A percentile compares a stretch with the other conserved stretches of the same genome.
These are phyloP conservation scores for Artibeus jamaicensis DNA, from an alignment of 2,797 vertebrate genomes.

Conservation along the genomic window DNA sequence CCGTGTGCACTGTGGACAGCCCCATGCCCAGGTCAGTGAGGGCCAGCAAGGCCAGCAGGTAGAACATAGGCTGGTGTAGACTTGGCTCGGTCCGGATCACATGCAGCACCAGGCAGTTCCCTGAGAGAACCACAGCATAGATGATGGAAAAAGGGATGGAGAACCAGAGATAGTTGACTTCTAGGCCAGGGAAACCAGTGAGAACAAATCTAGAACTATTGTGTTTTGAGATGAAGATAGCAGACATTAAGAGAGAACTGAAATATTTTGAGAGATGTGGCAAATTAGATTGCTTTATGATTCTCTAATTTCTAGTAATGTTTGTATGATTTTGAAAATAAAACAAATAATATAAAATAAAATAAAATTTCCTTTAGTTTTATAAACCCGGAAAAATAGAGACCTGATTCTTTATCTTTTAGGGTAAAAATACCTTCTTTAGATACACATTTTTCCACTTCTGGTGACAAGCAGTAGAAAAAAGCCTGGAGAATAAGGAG, in stretches of 20 bases:
- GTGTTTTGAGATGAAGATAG: neutral
- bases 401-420: neutral
- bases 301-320: neutral
- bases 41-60: conserved; percentile 51
- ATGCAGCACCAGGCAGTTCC: conserved; percentile 76
- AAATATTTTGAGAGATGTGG: neutral
- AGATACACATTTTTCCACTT: neutral
- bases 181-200: conserved; percentile 57
- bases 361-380: neutral
- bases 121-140: conserved; percentile 69
- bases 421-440: neutral
- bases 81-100: conserved; percentile 48
- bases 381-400: neutral
- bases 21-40: conserved; percentile 49
- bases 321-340: neutral
- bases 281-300: neutral
- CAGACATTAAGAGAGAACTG: neutral
- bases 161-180: conserved; percentile 49
- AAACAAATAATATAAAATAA: neutral
- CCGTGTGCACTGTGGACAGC: conserved; percentile 23
- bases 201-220: conserved; percentile 52
- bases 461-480: neutral
- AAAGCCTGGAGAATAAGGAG: neutral
- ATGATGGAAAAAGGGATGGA: conserved; percentile 66
- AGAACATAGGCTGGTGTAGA: conserved; percentile 59